Evolutionary conservation across 2,113 vertebrate genomes (phyloP).

Genomic region (Todiramphus saurophagus): DNA sequence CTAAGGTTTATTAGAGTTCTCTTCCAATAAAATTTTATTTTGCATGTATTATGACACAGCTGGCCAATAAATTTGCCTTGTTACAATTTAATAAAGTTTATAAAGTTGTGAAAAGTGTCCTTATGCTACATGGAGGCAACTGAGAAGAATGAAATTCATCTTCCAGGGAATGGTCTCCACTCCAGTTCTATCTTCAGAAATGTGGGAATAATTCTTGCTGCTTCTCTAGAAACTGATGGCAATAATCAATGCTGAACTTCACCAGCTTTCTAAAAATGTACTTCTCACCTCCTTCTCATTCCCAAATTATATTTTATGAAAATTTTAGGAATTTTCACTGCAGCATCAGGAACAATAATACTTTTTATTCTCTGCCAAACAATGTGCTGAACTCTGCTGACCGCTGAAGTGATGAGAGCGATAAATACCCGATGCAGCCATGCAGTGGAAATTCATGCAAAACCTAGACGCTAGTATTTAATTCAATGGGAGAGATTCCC

Average conservation of each 20-base stretch:
- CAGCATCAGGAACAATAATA: not conserved
- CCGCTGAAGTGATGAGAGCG: slow-evolving; percentile 68
- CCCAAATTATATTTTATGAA: not conserved
- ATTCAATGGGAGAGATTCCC: slow-evolving; percentile 77
- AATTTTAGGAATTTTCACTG: not conserved
- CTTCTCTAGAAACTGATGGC: not conserved
- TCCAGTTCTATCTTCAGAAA: not conserved
- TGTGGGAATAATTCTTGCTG: not conserved
- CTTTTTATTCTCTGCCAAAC: slow-evolving; percentile 71
- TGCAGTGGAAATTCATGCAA: slow-evolving; percentile 70
- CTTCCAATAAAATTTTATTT: not conserved
- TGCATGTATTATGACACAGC: not conserved
- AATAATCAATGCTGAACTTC: not conserved
- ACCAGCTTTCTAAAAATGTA: not conserved
- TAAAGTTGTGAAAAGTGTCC: not conserved
- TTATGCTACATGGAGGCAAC: not conserved
- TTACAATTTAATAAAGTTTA: not conserved
- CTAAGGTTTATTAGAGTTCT: not conserved
- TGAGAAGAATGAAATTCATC: not conserved
- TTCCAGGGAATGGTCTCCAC: not conserved
- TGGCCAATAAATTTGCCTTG: not conserved
- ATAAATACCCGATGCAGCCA: slow-evolving; percentile 78
- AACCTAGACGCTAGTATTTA: slow-evolving; percentile 72
- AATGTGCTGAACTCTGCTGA: slow-evolving; percentile 82
- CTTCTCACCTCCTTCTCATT: not conserved